Evolutionary conservation across 1,140 invertebrate species (phyloP).

Genomic region (Battus philenor): DNA sequence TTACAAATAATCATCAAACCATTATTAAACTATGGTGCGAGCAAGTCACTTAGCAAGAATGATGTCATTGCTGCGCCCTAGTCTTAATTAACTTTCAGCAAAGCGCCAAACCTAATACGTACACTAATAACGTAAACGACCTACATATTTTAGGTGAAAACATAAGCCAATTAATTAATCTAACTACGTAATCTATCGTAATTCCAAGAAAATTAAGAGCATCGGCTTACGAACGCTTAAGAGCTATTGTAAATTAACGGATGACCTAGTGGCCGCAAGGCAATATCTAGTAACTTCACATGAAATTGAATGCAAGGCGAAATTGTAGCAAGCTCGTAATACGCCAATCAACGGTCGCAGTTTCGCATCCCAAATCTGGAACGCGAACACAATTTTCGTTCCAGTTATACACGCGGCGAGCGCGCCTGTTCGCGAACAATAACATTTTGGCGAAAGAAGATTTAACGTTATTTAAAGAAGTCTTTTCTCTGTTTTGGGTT

Average conservation of each 20-base stretch:
- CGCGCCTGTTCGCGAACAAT: constrained; percentile 35
- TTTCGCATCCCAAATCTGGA: constrained; percentile 62
- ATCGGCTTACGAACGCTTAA: no score
- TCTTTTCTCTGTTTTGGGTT: constrained; percentile 54
- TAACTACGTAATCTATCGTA: no score
- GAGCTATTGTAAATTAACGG: constrained; percentile 17
- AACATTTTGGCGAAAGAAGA: constrained; percentile 21
- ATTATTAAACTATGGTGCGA: no score
- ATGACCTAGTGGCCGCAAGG: constrained; percentile 55
- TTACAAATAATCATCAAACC: no score
- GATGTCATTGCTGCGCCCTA: no score
- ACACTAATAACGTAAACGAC: no score
- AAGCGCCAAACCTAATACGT: no score
- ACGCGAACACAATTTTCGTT: constrained; percentile 48
- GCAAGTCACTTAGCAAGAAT: no score
- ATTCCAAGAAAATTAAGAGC: no score
- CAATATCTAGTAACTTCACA: constrained; percentile 60
- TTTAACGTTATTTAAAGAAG: constrained; percentile 26
- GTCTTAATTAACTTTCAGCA: no score
- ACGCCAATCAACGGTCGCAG: constrained; percentile 59
- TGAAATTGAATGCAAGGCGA: constrained; percentile 63
- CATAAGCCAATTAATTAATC: no score
- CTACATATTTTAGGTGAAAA: no score
- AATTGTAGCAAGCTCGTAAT: constrained; percentile 62
- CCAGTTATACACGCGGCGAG: constrained; percentile 35